phyloP scores from a whole-genome alignment of 2,888 invertebrate species.

The Caradrina clavipalpis region DNA sequence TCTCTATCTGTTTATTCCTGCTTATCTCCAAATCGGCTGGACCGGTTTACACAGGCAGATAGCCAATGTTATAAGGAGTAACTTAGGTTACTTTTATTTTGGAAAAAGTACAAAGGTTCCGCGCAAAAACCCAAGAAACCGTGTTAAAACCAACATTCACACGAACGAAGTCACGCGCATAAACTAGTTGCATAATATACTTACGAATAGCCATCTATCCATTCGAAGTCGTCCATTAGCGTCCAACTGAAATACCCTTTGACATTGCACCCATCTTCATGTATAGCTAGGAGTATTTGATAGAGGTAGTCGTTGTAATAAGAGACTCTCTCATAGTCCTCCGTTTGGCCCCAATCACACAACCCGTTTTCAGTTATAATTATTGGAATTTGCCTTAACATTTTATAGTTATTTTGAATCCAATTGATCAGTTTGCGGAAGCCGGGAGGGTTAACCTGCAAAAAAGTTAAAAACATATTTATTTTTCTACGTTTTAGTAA shows the following conservation, averaged over 20 bases:
- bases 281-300: constrained; percentile 70
- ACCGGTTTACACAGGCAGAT: too few relatives aligned
- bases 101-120: too few relatives aligned
- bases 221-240: constrained; percentile 60
- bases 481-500: too few relatives aligned
- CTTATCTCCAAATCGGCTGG: too few relatives aligned
- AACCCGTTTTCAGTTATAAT: constrained; percentile 89
- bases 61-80: too few relatives aligned
- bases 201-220: constrained; percentile 85
- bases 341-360: constrained; percentile 78
- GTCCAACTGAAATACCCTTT: constrained; percentile 82
- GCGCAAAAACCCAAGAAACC: too few relatives aligned
- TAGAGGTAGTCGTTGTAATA: constrained; percentile 81
- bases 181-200: constrained; percentile 44
- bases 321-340: constrained; percentile 79
- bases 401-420: constrained; percentile 91
- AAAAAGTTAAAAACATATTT: neutral
- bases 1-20: too few relatives aligned
- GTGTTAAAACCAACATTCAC: too few relatives aligned
- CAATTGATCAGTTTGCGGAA: constrained; percentile 92
- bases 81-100: too few relatives aligned
- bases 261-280: constrained; percentile 74
- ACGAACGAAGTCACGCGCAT: too few relatives aligned
- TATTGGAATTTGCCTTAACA: constrained; percentile 82
- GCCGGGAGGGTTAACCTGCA: constrained; percentile 92